Base-by-base conservation (phyloP, 2,888 invertebrate species). In the Euphydryas editha region DNA sequence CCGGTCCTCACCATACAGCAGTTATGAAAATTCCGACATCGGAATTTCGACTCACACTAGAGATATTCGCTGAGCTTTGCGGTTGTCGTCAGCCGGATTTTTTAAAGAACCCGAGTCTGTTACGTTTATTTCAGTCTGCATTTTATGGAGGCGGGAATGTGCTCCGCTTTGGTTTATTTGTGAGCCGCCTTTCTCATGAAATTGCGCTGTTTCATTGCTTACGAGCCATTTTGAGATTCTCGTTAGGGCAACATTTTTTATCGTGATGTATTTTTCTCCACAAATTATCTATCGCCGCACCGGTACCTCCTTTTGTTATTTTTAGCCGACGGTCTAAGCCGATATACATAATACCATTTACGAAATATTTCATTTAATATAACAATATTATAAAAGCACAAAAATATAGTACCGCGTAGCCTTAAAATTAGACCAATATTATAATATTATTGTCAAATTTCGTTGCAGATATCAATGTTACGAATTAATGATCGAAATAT, bases 11-110 rank as follows among this genome's bases (percentile, higher is more conserved):
- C 69, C 70, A 69, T 82, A 74, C 84, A 80, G 83, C 85, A 79
- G 90, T 90, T 91, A 92, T 92, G 92, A 92, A 92, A 92, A 91
- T 91, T 91, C 91, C 91, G 73, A 83, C 86, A 80, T 81, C 80
- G 87, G 87, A 88, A 91, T 91, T 85, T 83, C 79, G 72, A 81
- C 86, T 89, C 88, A 86, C 88, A 89, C 89, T 87, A 86, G 84
- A 89, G 86, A 90, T 88, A 88, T 88, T 87, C 82, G 85, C 86
- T 86, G 85, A 88, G 90, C 84, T 87, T 82, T 88, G 90, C 87
- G 89, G 90, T 87, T 86, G 86, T 86, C 86, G 86, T 81, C 84
- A 80, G 78, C 76, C 75, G 83, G 83, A 85, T 88, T 88, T 90
- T 90, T 88, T 88, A 87, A 89, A 88, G 86, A 88, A 87, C 83